Base-by-base conservation (phyloP, 2,888 invertebrate genomes). In the Mythimna vitellina region DNA sequence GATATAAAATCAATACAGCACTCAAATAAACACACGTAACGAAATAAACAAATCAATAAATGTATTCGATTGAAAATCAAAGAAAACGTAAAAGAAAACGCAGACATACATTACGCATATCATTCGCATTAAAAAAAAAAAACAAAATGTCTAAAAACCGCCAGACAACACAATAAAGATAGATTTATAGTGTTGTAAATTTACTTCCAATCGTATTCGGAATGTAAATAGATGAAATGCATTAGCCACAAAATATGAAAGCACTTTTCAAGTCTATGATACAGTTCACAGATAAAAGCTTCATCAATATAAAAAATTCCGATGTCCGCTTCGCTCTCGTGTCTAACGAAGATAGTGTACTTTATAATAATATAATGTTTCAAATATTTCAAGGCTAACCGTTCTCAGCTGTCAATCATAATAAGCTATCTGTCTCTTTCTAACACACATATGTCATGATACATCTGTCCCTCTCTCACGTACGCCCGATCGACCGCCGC, bases 361-460 rank as follows among this genome's bases (percentile, higher is more conserved):
- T 96, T 95, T 95, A 95, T 95, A 96, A 94, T 95, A 95, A 95
- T 96, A 96, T 96, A 96, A 96, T 96, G 96, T 96, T 96, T 96
- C 96, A 96, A 96, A 96, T 96, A 96, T 96, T 96, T 96, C 96
- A 96, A 96, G 96, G 96, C 94, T 95, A 95, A 95, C 95, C 96
- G 96, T 95, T 96, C 96, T 96, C 94, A 96, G 95, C 96, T 96
- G 96, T 96, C 96, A 96, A 96, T 96, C 96, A 96, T 96, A 95
- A 95, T 95, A 95, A 94, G 94, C 93, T 94, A 93, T 92, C 93
- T 88, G 89, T 95, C 96, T 93, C 93, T 90, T 87, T 95, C 93
- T 86, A 87, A 88, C 92, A 85, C 89, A 91, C 90, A 88, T 88
- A 89, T 89, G 87, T 86, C 83, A 76, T 83, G 86, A 83, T 92